Conservation (phyloP, 2,888 invertebrate species). For the Cheilosia impressa region DNA sequence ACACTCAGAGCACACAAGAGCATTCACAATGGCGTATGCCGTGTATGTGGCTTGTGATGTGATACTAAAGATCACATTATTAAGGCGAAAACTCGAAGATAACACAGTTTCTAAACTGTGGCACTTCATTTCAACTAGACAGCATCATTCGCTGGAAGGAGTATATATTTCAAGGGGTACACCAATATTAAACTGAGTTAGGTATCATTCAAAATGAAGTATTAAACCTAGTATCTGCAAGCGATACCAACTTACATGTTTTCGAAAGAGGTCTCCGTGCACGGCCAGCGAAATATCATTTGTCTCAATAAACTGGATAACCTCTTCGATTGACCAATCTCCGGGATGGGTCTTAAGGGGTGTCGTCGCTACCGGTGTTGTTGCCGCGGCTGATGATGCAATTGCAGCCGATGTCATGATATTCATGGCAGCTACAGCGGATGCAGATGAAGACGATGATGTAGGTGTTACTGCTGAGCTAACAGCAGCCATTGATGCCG, state of each 20-base stretch:
- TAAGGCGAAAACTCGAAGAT: too few relatives aligned
- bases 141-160: too few relatives aligned
- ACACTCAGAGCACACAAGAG: too few relatives aligned
- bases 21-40: too few relatives aligned
- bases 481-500: slow-evolving; percentile 82
- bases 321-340: slow-evolving; percentile 98
- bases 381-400: slow-evolving; percentile 78
- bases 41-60: too few relatives aligned
- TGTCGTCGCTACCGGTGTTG: slow-evolving; percentile 79
- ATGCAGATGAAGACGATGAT: slow-evolving; percentile 76
- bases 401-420: slow-evolving; percentile 80
- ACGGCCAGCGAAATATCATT: slow-evolving; percentile 92
- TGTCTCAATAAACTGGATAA: slow-evolving; percentile 94
- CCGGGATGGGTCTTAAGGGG: slow-evolving; percentile 86
- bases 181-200: too few relatives aligned
- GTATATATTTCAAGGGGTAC: too few relatives aligned
- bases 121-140: too few relatives aligned
- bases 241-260: slow-evolving; percentile 89
- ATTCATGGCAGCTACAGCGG: slow-evolving; percentile 82
- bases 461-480: slow-evolving; percentile 81
- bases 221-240: too few relatives aligned
- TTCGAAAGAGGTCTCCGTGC: slow-evolving; percentile 95
- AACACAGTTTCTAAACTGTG: too few relatives aligned
- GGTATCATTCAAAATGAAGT: too few relatives aligned
- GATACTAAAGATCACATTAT: too few relatives aligned